phyloP scores from a whole-genome alignment of 2,888 invertebrate species.

The Pollenia amentaria region DNA sequence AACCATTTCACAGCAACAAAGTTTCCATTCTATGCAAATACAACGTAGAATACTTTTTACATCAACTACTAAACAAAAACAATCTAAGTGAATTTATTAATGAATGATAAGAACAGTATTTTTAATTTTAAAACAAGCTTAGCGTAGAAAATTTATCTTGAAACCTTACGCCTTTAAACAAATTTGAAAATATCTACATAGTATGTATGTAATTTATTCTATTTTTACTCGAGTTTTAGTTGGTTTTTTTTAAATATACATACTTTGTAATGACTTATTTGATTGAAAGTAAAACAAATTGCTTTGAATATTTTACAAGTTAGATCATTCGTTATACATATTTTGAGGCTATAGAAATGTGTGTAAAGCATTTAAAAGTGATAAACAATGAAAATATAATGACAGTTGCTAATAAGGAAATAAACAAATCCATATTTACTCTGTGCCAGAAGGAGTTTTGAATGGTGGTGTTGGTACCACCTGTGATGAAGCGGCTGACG shows the following conservation, averaged over 20 bases:
- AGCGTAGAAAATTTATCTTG: background rate
- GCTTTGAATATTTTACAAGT: conserved; percentile 21
- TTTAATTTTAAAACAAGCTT: background rate
- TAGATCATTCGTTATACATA: conserved; percentile 44
- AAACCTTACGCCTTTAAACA: background rate
- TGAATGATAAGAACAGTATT: background rate
- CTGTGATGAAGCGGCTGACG: conserved; percentile 86
- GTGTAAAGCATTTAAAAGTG: conserved; percentile 52
- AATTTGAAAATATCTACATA: background rate
- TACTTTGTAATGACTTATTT: conserved; percentile 30
- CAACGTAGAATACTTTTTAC: conserved; percentile 10
- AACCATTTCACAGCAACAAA: conserved; percentile 8
- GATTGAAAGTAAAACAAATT: background rate
- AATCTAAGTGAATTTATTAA: background rate
- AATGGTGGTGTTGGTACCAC: conserved; percentile 85
- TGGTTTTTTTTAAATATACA: conserved; percentile 34
- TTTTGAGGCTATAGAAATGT: conserved; percentile 41
- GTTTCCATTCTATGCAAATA: conserved; percentile 12
- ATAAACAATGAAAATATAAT: conserved; percentile 73
- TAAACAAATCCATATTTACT: conserved; percentile 81
- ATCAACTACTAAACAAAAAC: background rate
- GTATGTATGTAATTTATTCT: background rate
- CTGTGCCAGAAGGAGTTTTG: conserved; percentile 84
- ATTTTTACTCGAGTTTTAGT: background rate
- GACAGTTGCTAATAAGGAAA: background rate